phyloP scores from a whole-genome alignment of 2,113 vertebrate genomes.

The Pelobates fuscus region DNA sequence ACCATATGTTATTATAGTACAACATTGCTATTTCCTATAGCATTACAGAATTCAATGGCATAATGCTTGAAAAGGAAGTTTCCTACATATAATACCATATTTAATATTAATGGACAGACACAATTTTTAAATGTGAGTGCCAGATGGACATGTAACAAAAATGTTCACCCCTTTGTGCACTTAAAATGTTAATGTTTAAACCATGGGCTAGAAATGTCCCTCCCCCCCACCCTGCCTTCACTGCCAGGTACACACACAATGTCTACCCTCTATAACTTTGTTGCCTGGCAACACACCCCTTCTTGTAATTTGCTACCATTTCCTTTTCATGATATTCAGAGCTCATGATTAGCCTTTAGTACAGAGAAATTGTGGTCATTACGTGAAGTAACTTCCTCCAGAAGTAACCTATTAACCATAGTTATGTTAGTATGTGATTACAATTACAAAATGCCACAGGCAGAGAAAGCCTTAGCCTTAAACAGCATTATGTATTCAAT shows the following conservation, averaged over 20 bases:
- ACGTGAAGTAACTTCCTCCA: conserved; percentile 92
- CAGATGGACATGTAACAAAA: neutral
- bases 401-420: conserved; percentile 91
- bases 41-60: conserved; percentile 60
- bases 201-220: conserved; percentile 62
- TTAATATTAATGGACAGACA: conserved; percentile 58
- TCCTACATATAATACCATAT: conserved; percentile 75
- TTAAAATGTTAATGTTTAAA: conserved; percentile 55
- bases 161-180: neutral
- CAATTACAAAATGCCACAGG: conserved; percentile 86
- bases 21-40: conserved; percentile 56
- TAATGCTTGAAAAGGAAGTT: conserved; percentile 53
- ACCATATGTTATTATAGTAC: conserved; percentile 49
- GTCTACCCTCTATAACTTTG: conserved; percentile 69
- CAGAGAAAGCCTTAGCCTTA: conserved; percentile 75
- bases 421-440: conserved; percentile 87
- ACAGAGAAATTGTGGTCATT: conserved; percentile 96
- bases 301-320: conserved; percentile 85
- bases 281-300: conserved; percentile 85
- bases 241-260: conserved; percentile 72
- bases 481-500: conserved; percentile 12
- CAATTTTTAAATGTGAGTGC: conserved; percentile 4
- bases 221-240: conserved; percentile 33
- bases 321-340: conserved; percentile 82
- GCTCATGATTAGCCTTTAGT: conserved; percentile 92